Percentiles rank a stretch among this genome's conserved stretches.
These are phyloP conservation scores for Chrysopa pallens DNA, from an alignment of 1,140 invertebrate genomes.

Conservation along the genomic window DNA sequence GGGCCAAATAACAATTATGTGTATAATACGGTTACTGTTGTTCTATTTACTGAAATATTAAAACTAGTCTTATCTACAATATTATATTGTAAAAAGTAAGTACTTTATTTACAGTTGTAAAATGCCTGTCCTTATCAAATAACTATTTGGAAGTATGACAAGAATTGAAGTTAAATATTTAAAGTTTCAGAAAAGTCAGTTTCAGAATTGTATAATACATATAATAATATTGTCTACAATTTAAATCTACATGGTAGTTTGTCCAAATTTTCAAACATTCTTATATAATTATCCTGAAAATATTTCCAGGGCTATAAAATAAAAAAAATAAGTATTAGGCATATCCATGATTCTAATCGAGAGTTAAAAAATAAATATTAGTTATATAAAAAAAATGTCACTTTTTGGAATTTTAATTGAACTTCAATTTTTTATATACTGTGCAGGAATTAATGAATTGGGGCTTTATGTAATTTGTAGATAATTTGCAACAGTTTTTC, in stretches of 20 bases:
- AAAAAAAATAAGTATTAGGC: too few relatives aligned
- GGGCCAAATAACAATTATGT: constrained; percentile 58
- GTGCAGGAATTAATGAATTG: too few relatives aligned
- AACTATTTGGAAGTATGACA: background rate
- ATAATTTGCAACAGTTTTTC: background rate
- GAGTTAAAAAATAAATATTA: too few relatives aligned
- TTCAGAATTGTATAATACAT: too few relatives aligned
- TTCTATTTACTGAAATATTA: constrained; percentile 71
- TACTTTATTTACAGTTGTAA: constrained; percentile 9
- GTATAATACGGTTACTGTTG: constrained; percentile 77
- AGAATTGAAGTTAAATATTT: background rate
- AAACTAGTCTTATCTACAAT: constrained; percentile 58
- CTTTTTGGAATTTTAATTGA: background rate
- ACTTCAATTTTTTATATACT: background rate
- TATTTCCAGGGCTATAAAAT: too few relatives aligned
- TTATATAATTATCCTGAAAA: too few relatives aligned
- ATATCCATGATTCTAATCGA: too few relatives aligned
- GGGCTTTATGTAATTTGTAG: too few relatives aligned
- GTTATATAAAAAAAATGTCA: too few relatives aligned
- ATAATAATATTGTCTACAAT: too few relatives aligned
- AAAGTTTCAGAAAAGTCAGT: background rate
- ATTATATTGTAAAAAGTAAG: constrained; percentile 56
- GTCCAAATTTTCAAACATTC: too few relatives aligned
- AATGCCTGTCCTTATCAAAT: background rate
- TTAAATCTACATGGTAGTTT: too few relatives aligned